Evolutionary conservation across 2,797 vertebrate species (phyloP), one percentile per base, ranked within the genome.

Genomic region (Sebastolobus altivelis): DNA sequence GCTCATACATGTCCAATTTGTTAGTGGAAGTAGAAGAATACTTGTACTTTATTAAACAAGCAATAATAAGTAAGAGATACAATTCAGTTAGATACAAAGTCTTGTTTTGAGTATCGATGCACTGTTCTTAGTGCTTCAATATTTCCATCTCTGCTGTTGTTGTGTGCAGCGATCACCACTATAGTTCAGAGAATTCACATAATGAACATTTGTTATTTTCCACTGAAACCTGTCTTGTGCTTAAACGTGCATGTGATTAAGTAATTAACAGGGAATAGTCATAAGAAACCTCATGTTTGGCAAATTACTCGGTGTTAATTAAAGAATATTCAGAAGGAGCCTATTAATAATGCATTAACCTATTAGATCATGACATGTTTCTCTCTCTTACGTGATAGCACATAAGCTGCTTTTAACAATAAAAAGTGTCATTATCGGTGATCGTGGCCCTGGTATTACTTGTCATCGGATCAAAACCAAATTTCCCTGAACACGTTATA

Each of bases 261-360:
- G 49, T 56, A 31, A 66, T 79, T 52, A 73, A 67, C 9, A 66
- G 18, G 59, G 27, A 66, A 66, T 5, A 58, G 40, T 27, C 55
- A 70, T 70, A 38, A 40, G 20, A 72, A 38, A 52, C 33, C 18
- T 65, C 5, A 11, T 25, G 31, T 31, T 54, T n/a, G 33, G 5
- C 13, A 43, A 68, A 68, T 68, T 38, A 37, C 63, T 63, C 27
- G 3, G 18, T 52, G 59, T 22, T 59, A 65, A 81, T 75, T 65
- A 38, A 58, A 70, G 56, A 33, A 59, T 40, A 52, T 70, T 37
- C 11, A 71, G 52, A 37, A 61, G 14, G 16, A 70, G 54, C 22
- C 16, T 40, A 58, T 62, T 40, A 74, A 74, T 66, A 20, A 68
- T 72, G 40, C 52, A 81, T 66, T 40, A 25, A 22, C 14, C 31